phyloP scores from a whole-genome alignment of 2,888 invertebrate species.

The Malacosoma neustria region DNA sequence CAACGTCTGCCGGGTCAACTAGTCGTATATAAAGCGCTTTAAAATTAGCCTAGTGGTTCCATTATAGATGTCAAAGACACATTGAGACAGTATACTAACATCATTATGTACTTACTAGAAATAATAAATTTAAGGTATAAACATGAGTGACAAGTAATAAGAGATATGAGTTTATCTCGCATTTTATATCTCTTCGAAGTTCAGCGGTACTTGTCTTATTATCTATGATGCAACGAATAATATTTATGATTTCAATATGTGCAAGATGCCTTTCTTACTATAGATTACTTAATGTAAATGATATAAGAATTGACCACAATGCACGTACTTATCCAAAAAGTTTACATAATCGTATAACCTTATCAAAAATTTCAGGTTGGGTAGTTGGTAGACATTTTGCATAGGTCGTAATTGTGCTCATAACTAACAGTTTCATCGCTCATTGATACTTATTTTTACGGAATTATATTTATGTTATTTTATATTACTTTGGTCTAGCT shows the following conservation, averaged over 20 bases:
- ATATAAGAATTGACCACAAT: conserved; percentile 41
- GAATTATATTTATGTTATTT: too few relatives aligned
- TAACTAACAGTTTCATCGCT: too few relatives aligned
- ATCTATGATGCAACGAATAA: conserved; percentile 8
- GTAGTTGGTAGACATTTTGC: not conserved
- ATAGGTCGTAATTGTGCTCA: not conserved
- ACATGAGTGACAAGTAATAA: not conserved
- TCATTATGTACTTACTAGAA: too few relatives aligned
- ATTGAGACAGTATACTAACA: too few relatives aligned
- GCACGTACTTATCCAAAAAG: conserved; percentile 43
- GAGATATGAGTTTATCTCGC: not conserved
- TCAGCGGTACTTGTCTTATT: conserved; percentile 7
- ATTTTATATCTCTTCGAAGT: not conserved
- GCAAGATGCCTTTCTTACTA: conserved; percentile 11
- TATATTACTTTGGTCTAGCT: too few relatives aligned
- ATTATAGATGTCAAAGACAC: too few relatives aligned
- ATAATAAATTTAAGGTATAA: too few relatives aligned
- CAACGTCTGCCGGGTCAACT: too few relatives aligned
- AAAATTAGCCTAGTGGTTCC: too few relatives aligned
- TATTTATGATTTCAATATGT: conserved; percentile 10
- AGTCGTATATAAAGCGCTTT: too few relatives aligned
- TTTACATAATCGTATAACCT: conserved; percentile 55
- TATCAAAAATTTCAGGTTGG: conserved; percentile 38
- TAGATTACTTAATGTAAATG: conserved; percentile 34
- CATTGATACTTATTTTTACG: too few relatives aligned